Evolutionary conservation across 2,888 invertebrate species (phyloP), one percentile per base, ranked within the genome.

Genomic region (Eremobia ochroleuca): DNA sequence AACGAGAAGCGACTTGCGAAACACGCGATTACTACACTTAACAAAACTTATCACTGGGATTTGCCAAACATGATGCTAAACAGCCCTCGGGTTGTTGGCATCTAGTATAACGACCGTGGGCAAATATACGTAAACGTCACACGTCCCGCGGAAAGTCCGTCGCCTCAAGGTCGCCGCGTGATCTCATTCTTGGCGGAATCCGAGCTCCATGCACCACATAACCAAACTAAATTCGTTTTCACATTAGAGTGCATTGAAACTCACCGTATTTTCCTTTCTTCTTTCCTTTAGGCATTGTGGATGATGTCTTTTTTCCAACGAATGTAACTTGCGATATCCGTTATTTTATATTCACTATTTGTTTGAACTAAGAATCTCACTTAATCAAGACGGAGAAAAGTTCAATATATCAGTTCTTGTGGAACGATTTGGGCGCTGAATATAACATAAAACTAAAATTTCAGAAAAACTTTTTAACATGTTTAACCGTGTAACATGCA

Each of bases 311-410:
- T 79, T 79, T 82, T 76, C 85, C 90, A 92, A 92, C 84, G 85
- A 91, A 92, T 85, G 91, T 89, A 87, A 97, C 96, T 85, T 78
- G 93, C 80, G 85, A 85, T 97, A 97, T 96, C 96, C 95, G 82
- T 94, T 96, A 96, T 94, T 95, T 95, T 95, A 97, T 88, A 97
- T 97, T 96, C 96, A 96, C 96, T 96, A 96, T 91, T 93, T 94
- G 91, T 94, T 94, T 92, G 83, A 77, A 90, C 96, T 96, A 96
- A 88, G 90, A 91, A 93, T 94, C 92, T 92, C 96, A 96, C 96
- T 95, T 97, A 97, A 98, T 98, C 98, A 98, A 98, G 98, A 98
- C 95, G 98, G 98, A 97, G 97, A 97, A 98, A 97, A 97, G 97
- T 98, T 98, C 94, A 97, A 96, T 97, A 97, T 97, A 97, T 97